These are phyloP conservation scores for Artibeus jamaicensis DNA, from an alignment of 2,797 vertebrate genomes.

Conservation along the genomic window DNA sequence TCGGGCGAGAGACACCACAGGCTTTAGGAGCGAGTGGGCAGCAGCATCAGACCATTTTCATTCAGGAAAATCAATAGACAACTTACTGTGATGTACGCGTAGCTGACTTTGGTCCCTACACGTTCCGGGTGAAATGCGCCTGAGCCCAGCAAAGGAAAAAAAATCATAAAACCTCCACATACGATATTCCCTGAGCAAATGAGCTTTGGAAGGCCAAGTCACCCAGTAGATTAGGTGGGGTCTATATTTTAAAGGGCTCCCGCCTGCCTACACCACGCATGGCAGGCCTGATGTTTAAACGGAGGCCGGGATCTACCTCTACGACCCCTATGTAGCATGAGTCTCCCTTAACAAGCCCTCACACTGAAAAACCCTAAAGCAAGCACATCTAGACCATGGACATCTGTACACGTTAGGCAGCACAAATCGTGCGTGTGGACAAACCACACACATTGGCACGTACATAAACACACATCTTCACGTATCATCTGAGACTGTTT, in stretches of 20 bases:
- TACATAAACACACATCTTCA: background rate
- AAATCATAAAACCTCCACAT: slow-evolving; percentile 78
- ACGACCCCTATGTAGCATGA: background rate
- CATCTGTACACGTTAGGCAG: background rate
- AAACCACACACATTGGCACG: slow-evolving; percentile 30
- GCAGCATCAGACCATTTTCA: slow-evolving; percentile 78
- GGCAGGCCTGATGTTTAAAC: slow-evolving; percentile 29
- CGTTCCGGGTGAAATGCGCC: slow-evolving; percentile 80
- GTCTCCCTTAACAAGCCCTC: background rate
- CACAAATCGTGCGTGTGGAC: background rate
- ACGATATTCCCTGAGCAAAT: slow-evolving; percentile 76
- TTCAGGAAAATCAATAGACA: slow-evolving; percentile 84
- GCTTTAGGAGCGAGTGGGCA: slow-evolving; percentile 73
- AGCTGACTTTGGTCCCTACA: slow-evolving; percentile 83
- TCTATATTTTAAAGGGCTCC: slow-evolving; percentile 74
- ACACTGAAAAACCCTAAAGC: slow-evolving; percentile 16
- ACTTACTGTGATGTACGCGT: slow-evolving; percentile 82
- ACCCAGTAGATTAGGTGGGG: slow-evolving; percentile 71
- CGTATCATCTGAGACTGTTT: slow-evolving; percentile 29
- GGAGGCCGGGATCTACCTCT: slow-evolving; percentile 39
- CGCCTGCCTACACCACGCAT: background rate
- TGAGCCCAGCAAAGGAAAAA: slow-evolving; percentile 78
- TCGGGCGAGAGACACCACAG: slow-evolving; percentile 74
- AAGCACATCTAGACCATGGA: background rate
- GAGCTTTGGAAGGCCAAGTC: slow-evolving; percentile 73